Conservation (phyloP, 2,888 invertebrate genomes). For the Dyspetes luteomarginatus region DNA sequence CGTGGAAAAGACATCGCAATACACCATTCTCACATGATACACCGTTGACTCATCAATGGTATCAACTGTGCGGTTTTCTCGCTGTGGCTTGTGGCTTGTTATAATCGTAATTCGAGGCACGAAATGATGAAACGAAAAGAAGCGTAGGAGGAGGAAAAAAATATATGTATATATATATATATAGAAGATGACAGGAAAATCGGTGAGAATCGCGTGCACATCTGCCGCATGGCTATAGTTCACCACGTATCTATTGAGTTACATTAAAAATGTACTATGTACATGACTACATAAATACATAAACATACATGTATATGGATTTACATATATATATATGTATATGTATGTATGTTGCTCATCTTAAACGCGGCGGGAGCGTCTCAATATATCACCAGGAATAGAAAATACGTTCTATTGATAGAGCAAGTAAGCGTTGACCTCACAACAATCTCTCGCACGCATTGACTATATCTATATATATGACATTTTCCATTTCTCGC, state of each 20-base stretch:
- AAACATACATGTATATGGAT: background rate
- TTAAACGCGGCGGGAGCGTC: background rate
- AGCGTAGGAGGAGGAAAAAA: conserved; percentile 17
- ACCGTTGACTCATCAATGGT: conserved; percentile 56
- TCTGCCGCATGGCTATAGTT: background rate
- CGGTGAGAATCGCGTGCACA: conserved; percentile 52
- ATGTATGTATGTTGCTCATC: conserved; percentile 13
- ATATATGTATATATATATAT: conserved; percentile 9
- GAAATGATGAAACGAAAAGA: conserved; percentile 15
- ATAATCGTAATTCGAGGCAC: conserved; percentile 37
- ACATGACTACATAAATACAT: background rate
- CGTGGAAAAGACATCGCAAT: conserved; percentile 17
- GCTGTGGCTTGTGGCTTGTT: background rate
- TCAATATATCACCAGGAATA: conserved; percentile 51
- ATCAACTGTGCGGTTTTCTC: conserved; percentile 22
- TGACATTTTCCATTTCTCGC: background rate
- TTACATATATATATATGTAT: conserved; percentile 1
- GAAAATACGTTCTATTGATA: conserved; percentile 62
- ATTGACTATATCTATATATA: background rate
- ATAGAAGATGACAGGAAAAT: background rate
- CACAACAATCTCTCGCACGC: conserved; percentile 27
- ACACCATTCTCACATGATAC: conserved; percentile 26
- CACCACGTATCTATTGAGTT: conserved; percentile 13
- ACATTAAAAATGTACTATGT: background rate
- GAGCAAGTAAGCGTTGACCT: conserved; percentile 64